These are phyloP conservation scores for Sebastiscus tertius DNA, from an alignment of 2,797 vertebrate species.

Conservation along the genomic window DNA sequence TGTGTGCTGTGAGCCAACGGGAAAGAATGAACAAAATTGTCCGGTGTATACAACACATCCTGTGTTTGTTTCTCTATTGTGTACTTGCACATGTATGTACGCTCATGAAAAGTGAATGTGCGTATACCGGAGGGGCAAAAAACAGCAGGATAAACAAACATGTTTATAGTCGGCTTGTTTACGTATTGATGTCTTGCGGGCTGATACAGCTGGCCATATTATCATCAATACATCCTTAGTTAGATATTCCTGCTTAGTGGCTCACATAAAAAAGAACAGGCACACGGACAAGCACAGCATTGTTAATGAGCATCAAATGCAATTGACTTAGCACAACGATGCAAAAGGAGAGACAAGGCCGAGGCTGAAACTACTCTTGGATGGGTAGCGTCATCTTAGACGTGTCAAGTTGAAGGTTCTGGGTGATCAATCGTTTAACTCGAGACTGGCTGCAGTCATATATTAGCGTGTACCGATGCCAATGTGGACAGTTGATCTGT, in stretches of 20 bases:
- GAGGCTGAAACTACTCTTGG: neutral
- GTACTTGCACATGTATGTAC: neutral
- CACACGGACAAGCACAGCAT: conserved; percentile 28
- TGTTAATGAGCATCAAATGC: conserved; percentile 34
- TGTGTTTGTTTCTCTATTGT: neutral
- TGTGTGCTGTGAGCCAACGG: conserved; percentile 42
- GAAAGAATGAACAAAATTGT: conserved; percentile 37
- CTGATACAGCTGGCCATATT: conserved; percentile 27
- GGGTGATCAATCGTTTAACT: conserved; percentile 42
- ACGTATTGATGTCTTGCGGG: conserved; percentile 21
- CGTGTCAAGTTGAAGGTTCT: conserved; percentile 20
- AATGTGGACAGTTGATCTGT: conserved; percentile 56
- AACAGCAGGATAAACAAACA: neutral
- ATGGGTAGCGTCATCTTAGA: conserved; percentile 13
- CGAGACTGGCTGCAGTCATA: conserved; percentile 28
- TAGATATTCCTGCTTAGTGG: conserved; percentile 38
- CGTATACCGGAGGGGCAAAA: neutral
- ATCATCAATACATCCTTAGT: conserved; percentile 34
- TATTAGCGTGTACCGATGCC: conserved; percentile 41
- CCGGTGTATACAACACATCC: conserved; percentile 13
- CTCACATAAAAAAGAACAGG: conserved; percentile 24
- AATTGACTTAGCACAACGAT: neutral
- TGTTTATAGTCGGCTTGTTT: conserved; percentile 13
- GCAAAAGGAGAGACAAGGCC: neutral
- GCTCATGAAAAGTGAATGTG: neutral